These are phyloP conservation scores for Hyposoter didymator DNA, from an alignment of 2,888 invertebrate genomes.

Conservation along the genomic window DNA sequence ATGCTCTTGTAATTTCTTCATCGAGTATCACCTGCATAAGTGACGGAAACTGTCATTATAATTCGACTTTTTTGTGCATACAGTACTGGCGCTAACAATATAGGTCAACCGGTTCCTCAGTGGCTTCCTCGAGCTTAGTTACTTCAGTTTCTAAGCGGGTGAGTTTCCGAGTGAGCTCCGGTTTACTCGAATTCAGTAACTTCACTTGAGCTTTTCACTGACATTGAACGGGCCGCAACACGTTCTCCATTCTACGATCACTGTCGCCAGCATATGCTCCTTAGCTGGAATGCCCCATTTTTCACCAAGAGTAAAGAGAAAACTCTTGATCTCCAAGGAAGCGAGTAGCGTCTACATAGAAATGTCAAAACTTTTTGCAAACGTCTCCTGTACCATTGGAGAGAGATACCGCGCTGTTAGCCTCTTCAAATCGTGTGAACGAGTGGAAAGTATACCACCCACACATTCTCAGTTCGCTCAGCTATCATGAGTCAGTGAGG, in stretches of 20 bases:
- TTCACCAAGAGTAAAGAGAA: neutral
- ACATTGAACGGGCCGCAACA: conserved; percentile 37
- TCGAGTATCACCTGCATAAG: neutral
- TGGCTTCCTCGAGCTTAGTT: neutral
- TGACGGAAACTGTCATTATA: neutral
- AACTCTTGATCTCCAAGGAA: neutral
- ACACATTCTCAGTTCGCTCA: neutral
- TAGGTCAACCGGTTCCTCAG: conserved; percentile 18
- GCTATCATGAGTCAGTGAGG: neutral
- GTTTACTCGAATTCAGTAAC: neutral
- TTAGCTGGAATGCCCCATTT: neutral
- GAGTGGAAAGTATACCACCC: neutral
- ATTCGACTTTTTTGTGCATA: neutral
- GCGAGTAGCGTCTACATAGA: neutral
- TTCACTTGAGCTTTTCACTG: conserved; percentile 13
- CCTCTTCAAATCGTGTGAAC: neutral
- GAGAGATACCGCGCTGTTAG: neutral
- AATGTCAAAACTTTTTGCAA: neutral
- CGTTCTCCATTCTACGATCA: neutral
- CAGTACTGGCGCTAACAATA: neutral
- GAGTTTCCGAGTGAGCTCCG: conserved; percentile 21
- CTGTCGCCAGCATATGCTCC: neutral
- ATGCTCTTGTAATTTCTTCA: neutral
- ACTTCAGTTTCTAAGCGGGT: conserved; percentile 15
- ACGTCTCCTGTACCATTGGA: neutral